phyloP scores from a whole-genome alignment of 2,113 vertebrate genomes.

The Noctilio leporinus region DNA sequence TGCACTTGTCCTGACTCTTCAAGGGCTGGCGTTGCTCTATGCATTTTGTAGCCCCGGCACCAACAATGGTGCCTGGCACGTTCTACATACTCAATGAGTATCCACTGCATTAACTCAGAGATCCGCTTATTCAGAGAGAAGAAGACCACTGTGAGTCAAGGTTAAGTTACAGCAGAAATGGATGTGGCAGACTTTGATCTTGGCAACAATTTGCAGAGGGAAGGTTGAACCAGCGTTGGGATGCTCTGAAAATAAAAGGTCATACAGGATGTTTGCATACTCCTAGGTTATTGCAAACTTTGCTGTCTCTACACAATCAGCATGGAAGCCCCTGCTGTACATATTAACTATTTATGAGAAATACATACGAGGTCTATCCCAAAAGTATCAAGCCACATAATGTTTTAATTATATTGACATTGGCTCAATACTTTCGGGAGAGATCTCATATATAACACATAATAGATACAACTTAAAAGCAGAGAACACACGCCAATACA shows the following conservation, averaged over 20 bases:
- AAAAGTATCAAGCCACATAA: too few species aligned
- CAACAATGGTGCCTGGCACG: background rate
- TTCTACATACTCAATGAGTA: background rate
- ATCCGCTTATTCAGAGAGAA: background rate
- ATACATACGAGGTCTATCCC: too few species aligned
- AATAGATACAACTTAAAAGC: background rate
- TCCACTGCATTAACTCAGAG: background rate
- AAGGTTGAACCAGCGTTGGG: background rate
- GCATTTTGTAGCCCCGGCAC: background rate
- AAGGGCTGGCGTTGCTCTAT: background rate
- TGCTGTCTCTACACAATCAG: background rate
- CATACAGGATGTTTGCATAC: background rate
- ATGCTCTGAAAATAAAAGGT: conserved; percentile 3
- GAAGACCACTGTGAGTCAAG: background rate
- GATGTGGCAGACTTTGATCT: background rate
- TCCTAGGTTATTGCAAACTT: background rate
- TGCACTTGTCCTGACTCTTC: background rate
- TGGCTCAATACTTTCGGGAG: too few species aligned
- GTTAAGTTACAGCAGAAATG: background rate
- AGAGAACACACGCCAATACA: background rate
- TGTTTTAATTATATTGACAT: too few species aligned
- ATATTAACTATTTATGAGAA: background rate
- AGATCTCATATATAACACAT: background rate
- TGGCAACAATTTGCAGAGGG: background rate
- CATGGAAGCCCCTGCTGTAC: background rate